Evolutionary conservation across 1,140 invertebrate genomes (phyloP).

Genomic region (Colletes gigas): DNA sequence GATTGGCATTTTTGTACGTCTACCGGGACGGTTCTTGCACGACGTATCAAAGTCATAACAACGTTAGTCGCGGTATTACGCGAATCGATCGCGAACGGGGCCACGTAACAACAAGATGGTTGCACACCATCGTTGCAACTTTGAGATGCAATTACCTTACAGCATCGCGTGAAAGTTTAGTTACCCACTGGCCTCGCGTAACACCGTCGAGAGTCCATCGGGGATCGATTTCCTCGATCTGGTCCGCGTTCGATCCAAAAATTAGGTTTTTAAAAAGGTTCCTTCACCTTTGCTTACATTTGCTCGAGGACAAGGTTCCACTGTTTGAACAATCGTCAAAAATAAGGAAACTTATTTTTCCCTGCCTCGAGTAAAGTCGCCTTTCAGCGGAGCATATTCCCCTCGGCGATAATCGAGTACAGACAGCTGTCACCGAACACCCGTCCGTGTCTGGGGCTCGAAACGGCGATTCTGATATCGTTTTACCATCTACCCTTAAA

Average conservation of each 20-base stretch:
- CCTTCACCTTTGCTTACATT: too few relatives aligned
- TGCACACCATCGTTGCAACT: background rate
- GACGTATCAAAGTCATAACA: background rate
- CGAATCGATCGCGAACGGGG: slow-evolving; percentile 11
- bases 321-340: too few relatives aligned
- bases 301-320: too few relatives aligned
- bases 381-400: too few relatives aligned
- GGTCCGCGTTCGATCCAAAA: background rate
- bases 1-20: background rate
- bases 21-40: too few relatives aligned
- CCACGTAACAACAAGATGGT: background rate
- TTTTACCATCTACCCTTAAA: too few relatives aligned
- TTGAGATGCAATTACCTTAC: slow-evolving; percentile 21
- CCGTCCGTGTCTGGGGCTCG: too few relatives aligned
- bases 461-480: too few relatives aligned
- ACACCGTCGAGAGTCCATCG: background rate
- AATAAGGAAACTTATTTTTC: too few relatives aligned
- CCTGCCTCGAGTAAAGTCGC: too few relatives aligned
- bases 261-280: background rate
- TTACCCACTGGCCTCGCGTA: background rate
- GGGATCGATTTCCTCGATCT: background rate
- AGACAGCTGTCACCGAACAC: too few relatives aligned
- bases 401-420: too few relatives aligned
- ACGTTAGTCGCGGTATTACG: background rate
- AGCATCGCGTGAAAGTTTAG: slow-evolving; percentile 25